phyloP scores from a whole-genome alignment of 2,797 vertebrate genomes.

The Eospalax fontanierii region DNA sequence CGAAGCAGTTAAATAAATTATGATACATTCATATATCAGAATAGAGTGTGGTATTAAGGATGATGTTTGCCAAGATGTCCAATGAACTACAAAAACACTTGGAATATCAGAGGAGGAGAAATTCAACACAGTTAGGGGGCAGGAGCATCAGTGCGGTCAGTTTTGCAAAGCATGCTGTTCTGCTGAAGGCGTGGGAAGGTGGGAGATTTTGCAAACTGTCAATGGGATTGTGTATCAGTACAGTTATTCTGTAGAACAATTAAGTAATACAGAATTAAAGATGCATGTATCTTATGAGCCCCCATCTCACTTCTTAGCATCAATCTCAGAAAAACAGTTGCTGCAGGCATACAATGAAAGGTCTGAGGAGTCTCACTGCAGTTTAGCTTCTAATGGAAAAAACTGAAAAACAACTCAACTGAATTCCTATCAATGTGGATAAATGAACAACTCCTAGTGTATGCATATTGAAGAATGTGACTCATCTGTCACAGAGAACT shows the following conservation, averaged over 20 bases:
- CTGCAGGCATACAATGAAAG: accelerated
- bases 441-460: background rate
- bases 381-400: background rate
- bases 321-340: background rate
- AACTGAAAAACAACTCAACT: background rate
- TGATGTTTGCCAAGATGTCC: background rate
- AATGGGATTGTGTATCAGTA: background rate
- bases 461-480: background rate
- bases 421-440: slow-evolving; percentile 1
- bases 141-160: background rate
- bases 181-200: background rate
- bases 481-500: background rate
- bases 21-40: background rate
- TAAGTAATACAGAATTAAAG: background rate
- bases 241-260: background rate
- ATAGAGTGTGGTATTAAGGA: background rate
- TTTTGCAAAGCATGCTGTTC: background rate
- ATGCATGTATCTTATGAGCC: background rate
- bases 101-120: background rate
- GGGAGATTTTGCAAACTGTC: background rate
- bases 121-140: background rate
- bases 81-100: slow-evolving; percentile 14
- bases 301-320: background rate
- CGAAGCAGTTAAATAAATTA: background rate
- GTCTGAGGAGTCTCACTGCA: background rate